Percentiles rank a stretch among this genome's conserved stretches.
Evolutionary conservation across 2,797 vertebrate species (phyloP).

Genomic region (Sebastolobus altivelis): DNA sequence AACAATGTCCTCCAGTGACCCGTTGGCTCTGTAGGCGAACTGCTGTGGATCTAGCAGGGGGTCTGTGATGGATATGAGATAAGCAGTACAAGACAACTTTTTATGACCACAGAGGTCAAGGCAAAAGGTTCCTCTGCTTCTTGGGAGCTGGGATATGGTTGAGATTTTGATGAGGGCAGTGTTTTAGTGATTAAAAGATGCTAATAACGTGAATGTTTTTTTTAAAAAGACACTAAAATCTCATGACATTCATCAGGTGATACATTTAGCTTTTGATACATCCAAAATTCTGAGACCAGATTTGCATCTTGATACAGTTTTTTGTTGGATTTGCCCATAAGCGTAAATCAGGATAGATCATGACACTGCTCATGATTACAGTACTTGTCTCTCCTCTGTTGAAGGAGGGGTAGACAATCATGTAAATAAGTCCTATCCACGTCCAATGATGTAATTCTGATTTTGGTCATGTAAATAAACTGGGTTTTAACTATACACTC

Average conservation of each 20-base stretch:
- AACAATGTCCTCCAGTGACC: constrained; percentile 1
- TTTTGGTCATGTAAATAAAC: background rate
- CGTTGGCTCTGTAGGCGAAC: background rate
- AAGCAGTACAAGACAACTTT: background rate
- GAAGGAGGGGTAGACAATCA: constrained; percentile 4
- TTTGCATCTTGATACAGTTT: background rate
- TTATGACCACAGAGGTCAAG: background rate
- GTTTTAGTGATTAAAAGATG: background rate
- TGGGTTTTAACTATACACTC: background rate
- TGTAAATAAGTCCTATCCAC: background rate
- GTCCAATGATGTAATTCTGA: background rate
- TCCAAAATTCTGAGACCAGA: background rate
- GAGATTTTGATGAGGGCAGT: background rate
- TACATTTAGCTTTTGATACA: background rate
- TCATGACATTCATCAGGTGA: background rate
- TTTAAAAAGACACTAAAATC: background rate
- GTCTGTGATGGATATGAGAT: background rate
- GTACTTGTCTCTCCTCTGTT: background rate
- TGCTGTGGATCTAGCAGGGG: constrained; percentile 1
- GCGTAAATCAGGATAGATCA: no score
- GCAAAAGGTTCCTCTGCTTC: background rate
- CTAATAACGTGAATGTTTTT: background rate
- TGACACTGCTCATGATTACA: background rate
- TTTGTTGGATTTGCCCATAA: accelerated
- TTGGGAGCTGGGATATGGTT: background rate